Percentiles rank a stretch among this genome's conserved stretches.
Conservation (phyloP, 2,113 vertebrate species). For the Oreotragus oreotragus region DNA sequence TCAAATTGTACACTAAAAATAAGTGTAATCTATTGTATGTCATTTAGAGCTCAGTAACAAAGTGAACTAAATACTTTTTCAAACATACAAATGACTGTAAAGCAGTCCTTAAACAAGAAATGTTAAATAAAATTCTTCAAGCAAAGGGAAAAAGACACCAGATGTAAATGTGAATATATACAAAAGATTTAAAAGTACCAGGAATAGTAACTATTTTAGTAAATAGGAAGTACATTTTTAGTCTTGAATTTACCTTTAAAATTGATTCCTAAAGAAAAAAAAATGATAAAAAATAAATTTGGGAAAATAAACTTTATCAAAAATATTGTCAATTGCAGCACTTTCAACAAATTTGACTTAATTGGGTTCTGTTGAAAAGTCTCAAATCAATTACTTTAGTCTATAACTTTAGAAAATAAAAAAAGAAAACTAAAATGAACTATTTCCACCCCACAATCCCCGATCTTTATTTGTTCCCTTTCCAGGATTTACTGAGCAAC, state of each 20-base stretch:
- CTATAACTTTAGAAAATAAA: neutral
- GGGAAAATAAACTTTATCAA: neutral
- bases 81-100: neutral
- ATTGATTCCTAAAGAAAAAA: neutral
- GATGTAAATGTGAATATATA: neutral
- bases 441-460: neutral
- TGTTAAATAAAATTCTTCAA: neutral
- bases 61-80: neutral
- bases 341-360: neutral
- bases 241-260: neutral
- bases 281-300: neutral
- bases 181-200: neutral
- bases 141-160: neutral
- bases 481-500: neutral
- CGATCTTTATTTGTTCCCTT: neutral
- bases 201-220: neutral
- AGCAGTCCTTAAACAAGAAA: neutral
- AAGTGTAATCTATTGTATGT: neutral
- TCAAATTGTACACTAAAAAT: neutral
- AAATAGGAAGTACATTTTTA: neutral
- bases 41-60: neutral
- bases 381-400: neutral
- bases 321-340: neutral
- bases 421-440: neutral
- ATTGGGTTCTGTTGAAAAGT: neutral